Base-by-base conservation (phyloP, 1,140 invertebrate genomes). In the Papilio polytes region DNA sequence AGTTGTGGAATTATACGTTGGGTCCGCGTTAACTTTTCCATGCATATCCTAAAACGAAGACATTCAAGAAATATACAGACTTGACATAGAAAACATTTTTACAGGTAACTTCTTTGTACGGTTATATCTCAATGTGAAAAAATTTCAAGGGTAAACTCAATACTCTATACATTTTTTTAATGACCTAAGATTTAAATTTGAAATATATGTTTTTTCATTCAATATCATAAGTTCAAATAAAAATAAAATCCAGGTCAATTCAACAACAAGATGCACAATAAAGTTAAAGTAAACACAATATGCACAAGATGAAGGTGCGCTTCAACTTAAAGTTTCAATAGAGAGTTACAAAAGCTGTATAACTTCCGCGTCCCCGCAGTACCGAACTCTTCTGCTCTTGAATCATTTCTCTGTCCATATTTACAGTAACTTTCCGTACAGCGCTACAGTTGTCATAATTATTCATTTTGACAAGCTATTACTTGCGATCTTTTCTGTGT, bases 281-380 rank as follows among this genome's bases (percentile, higher is more conserved):
- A 70, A 36, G 26, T 18, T 36, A 13, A 70, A 70, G 63, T 70
- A 70, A 70, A 70, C 63, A 70, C 63, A 70, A 36, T 66, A 66
- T 31, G 13, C 26, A 70, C 13, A 70, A 15, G 26, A 31, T 15
- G 13, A 70, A 70, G 63, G 63, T 70, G 22, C 10, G 12, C 12
- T 31, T 36, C 15, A 36, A 31, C 22, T 31, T 70, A 7, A 6
- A 70, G 63, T 70, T 70, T 31, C 63, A 31, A 70, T 70, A 31
- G 26, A 31, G 26, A 70, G 26, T 15, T 70, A 70, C 26, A 31
- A 31, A 70, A 31, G 63, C n/a, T 26, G 63, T 36, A 31, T 36
- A 70, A 70, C 63, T 70, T 70, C 36, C 22, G 10, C 63, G 12
- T 31, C 63, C 26, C 12, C 26, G 12, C 63, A 12, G 63, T 6